A percentile compares a stretch with the other conserved stretches of the same genome.
These are phyloP conservation scores for Sinosuthora webbiana DNA, from an alignment of 2,113 vertebrate genomes.

Conservation along the genomic window DNA sequence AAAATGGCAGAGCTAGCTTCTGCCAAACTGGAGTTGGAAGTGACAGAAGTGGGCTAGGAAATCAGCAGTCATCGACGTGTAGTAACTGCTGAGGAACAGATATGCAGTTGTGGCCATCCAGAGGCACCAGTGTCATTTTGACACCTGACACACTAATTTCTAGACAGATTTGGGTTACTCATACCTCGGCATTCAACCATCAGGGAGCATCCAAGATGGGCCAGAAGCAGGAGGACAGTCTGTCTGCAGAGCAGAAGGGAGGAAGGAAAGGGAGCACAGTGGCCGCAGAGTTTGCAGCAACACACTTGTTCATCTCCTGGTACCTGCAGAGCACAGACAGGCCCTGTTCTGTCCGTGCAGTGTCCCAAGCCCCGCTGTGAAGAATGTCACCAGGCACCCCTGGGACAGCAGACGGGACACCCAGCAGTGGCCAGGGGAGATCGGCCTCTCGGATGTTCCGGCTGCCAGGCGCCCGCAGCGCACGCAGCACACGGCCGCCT, in stretches of 20 bases:
- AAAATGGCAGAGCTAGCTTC: background rate
- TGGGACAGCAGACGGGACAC: background rate
- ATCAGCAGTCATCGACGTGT: background rate
- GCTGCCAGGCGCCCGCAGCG: background rate
- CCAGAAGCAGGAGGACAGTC: background rate
- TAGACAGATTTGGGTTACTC: background rate
- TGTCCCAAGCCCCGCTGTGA: background rate
- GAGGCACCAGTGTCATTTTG: background rate
- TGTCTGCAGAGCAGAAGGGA: background rate
- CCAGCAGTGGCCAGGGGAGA: accelerated
- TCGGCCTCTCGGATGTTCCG: accelerated
- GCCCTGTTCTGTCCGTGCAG: accelerated
- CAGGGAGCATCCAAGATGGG: accelerated
- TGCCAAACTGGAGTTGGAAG: background rate
- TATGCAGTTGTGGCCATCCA: background rate
- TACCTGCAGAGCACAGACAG: background rate
- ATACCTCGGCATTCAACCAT: background rate
- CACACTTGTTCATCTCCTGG: accelerated
- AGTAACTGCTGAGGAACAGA: background rate
- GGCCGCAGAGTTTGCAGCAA: background rate
- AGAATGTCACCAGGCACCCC: background rate
- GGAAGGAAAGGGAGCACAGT: background rate
- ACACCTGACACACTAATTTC: background rate
- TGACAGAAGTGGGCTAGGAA: background rate
- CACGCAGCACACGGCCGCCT: accelerated